phyloP scores from a whole-genome alignment of 2,797 vertebrate species.

The Merluccius polli region DNA sequence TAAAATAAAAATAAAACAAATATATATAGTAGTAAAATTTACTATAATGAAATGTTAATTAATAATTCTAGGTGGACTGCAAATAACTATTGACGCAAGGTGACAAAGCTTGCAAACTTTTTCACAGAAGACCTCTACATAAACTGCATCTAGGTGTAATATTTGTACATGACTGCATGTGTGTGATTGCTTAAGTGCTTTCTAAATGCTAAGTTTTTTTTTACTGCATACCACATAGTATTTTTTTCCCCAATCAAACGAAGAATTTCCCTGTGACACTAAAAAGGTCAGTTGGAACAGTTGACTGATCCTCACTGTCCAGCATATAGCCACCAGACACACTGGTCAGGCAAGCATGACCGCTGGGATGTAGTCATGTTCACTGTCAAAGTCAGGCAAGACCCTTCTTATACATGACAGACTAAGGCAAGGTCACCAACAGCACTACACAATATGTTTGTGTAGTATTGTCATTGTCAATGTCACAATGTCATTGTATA shows the following conservation, averaged over 20 bases:
- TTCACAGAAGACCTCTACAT: neutral
- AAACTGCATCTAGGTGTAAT: neutral
- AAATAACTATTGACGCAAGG: neutral
- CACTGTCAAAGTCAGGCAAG: slow-evolving; percentile 44
- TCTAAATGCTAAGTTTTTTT: neutral
- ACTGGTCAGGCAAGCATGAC: slow-evolving; percentile 40
- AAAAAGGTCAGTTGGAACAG: slow-evolving; percentile 28
- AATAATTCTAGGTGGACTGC: neutral
- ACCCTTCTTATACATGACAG: slow-evolving; percentile 31
- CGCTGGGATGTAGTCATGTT: slow-evolving; percentile 32
- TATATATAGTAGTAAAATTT: too few relatives aligned
- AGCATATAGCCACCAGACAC: slow-evolving; percentile 56
- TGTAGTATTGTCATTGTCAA: too few relatives aligned
- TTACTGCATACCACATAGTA: neutral
- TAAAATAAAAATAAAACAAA: too few relatives aligned
- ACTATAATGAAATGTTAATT: neutral
- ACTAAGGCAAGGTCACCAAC: slow-evolving; percentile 57
- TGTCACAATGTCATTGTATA: too few relatives aligned
- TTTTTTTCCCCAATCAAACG: neutral
- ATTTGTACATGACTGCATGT: slow-evolving; percentile 12
- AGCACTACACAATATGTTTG: slow-evolving; percentile 9
- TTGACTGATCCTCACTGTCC: slow-evolving; percentile 53
- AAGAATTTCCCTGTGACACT: slow-evolving; percentile 19
- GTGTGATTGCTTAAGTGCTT: neutral
- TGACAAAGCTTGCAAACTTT: slow-evolving; percentile 2